Base-by-base conservation (phyloP, 2,113 vertebrate genomes). In the Callionymus lyra region DNA sequence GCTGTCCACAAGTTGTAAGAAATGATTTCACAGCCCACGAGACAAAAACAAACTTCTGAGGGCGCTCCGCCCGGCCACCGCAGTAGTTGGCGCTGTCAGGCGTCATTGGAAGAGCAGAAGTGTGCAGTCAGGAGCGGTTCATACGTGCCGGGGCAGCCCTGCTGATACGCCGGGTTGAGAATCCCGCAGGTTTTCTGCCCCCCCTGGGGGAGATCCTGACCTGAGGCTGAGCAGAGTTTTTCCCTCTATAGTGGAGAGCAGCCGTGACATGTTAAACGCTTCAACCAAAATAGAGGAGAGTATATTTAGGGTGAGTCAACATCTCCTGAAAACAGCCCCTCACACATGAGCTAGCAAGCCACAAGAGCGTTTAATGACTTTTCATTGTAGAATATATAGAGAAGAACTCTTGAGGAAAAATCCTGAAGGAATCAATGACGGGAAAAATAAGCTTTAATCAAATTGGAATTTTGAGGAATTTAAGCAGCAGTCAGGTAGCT, bases 221-320 rank as follows among this genome's bases (percentile, higher is more conserved):
- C 74, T 63, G 41, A 52, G 59, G 61, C 59, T 54, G 65, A 64
- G 59, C 64, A 2, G 38, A 59, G 63, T 66, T 82, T 85, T 83
- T n/a, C n/a, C 65, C 61, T 69, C 63, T 59, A 61, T 60, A 68
- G 76, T 50, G 50, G 43, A 76, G 62, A 76, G 71, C 57, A 63
- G 55, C 59, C 52, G 40, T 65, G 58, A 77, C 68, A 78, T 66
- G 59, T 76, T 64, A 62, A 75, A 65, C 40, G 18, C 48, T 66
- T 76, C 41, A 70, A 67, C 72, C 31, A 48, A 78, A 76, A 74
- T 67, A 70, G 56, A 70, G 49, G 54, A 38, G 36, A 72, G 64
- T 78, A 64, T 65, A 72, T 78, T 74, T 62, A 53, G 63, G 61
- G 63, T 72, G 60, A 76, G 70, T 80, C 77, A 77, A 74, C 59